Conservation (phyloP, 2,797 vertebrate genomes). For the Vireo griseus region DNA sequence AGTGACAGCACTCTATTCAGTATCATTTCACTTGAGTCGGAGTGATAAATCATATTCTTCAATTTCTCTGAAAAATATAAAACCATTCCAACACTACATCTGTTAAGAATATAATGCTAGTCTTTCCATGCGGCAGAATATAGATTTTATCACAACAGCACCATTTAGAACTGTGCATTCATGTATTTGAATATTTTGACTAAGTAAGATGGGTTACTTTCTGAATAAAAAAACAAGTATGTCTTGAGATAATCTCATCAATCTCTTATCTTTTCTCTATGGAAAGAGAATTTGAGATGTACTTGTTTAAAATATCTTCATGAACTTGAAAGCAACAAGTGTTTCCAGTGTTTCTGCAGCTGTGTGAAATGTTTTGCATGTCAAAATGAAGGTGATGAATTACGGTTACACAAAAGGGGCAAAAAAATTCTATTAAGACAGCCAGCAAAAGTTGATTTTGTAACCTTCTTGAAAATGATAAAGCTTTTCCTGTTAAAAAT, state of each 20-base stretch:
- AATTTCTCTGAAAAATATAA: constrained; percentile 1
- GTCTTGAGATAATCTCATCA: not conserved
- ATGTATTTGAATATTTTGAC: not conserved
- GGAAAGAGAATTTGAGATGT: not conserved
- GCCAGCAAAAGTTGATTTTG: not conserved
- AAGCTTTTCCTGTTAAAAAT: not conserved
- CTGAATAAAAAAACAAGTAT: not conserved
- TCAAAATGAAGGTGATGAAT: not conserved
- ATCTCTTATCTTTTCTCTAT: not conserved
- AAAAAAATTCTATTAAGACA: not conserved
- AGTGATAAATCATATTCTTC: constrained; percentile 2
- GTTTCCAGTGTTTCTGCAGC: not conserved
- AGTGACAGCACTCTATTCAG: not conserved
- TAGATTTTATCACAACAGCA: not conserved
- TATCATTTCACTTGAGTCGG: not conserved
- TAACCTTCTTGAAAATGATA: not conserved
- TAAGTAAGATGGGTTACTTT: not conserved
- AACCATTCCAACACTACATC: not conserved
- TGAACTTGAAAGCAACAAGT: not conserved
- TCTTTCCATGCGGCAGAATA: not conserved
- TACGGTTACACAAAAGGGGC: not conserved
- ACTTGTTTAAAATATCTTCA: not conserved
- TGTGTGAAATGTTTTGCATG: not conserved
- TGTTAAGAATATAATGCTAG: constrained; percentile 6
- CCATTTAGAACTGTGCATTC: not conserved